Evolutionary conservation across 2,113 vertebrate species (phyloP), one percentile per base, ranked within the genome.

Genomic region (Cricetomys ansorgei): DNA sequence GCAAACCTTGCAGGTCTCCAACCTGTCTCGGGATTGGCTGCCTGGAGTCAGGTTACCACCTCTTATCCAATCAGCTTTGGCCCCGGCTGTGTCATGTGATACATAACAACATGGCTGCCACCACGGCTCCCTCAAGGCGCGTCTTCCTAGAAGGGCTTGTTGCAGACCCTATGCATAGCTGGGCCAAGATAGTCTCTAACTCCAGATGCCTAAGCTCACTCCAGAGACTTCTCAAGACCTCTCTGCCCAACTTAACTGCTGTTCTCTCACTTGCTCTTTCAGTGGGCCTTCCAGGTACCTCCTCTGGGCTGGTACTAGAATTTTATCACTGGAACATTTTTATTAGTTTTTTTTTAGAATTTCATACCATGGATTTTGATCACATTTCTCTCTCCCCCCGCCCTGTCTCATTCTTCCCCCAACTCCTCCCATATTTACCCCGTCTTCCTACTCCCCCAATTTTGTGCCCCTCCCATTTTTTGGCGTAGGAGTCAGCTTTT

Each of bases 1-100:
- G 62, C 31, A 94, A 94, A 89, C 9, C 6, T 43, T 48, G 0
- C 5, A 37, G 25, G 50, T 40, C 67, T 95, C 81, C 73, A 67
- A 80, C 2, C 21, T 83, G 81, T 43, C 76, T 94, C 65, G 5
- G 76, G 59, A 86, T 65, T 91, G 83, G 62, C 95, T 87, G 17
- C 45, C 48, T 67, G 29, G 62, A 70, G n/a, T 84, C 92, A 96
- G 48, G 55, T 62, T 67, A 37, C 43, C 48, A 70, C 25, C 37
- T 73, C 45, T 57, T 94, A 57, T 91, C 83, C 89, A 80, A 4
- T 93, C 92, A 94, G 16, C 89, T 93, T 85, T 57, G 27, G 25
- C 75, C 89, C 43, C 62, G 21, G 2, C 2, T 83, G 50, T 9
- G 5, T 85, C 92, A 88, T 50, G 27, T 92, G 70, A 12, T 27